Evolutionary conservation across 2,888 invertebrate species (phyloP).

Genomic region (Vesta saturnalis): DNA sequence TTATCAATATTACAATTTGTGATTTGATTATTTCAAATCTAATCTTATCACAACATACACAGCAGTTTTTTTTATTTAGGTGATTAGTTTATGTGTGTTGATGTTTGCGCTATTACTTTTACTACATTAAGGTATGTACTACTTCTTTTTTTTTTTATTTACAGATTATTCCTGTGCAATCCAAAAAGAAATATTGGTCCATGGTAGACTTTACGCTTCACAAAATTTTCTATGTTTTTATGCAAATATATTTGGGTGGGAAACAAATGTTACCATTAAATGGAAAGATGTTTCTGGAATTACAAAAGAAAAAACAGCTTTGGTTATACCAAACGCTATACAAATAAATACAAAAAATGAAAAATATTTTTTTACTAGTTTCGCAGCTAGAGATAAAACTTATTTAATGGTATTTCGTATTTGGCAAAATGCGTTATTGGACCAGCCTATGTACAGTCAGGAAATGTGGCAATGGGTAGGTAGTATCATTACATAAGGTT

Average conservation of each 20-base stretch:
- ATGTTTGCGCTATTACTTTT: no score
- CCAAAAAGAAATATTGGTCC: slow-evolving; percentile 94
- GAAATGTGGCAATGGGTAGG: slow-evolving; percentile 89
- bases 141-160: slow-evolving; percentile 55
- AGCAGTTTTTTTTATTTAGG: neutral
- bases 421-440: slow-evolving; percentile 96
- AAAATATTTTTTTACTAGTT: slow-evolving; percentile 94
- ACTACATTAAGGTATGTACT: slow-evolving; percentile 20
- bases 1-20: neutral
- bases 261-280: slow-evolving; percentile 84
- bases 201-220: slow-evolving; percentile 95
- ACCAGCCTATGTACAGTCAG: slow-evolving; percentile 83
- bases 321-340: slow-evolving; percentile 97
- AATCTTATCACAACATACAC: slow-evolving; percentile 19
- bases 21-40: slow-evolving; percentile 11
- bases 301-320: slow-evolving; percentile 93
- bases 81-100: neutral
- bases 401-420: slow-evolving; percentile 95
- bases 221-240: slow-evolving; percentile 97
- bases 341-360: slow-evolving; percentile 83
- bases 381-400: slow-evolving; percentile 92
- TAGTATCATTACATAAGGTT: no score
- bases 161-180: slow-evolving; percentile 97
- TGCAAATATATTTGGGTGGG: slow-evolving; percentile 98
- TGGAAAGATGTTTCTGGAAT: slow-evolving; percentile 94